Percentiles rank a stretch among this genome's conserved stretches.
Evolutionary conservation across 1,140 invertebrate species (phyloP).

Genomic region (Temnothorax nylanderi): DNA sequence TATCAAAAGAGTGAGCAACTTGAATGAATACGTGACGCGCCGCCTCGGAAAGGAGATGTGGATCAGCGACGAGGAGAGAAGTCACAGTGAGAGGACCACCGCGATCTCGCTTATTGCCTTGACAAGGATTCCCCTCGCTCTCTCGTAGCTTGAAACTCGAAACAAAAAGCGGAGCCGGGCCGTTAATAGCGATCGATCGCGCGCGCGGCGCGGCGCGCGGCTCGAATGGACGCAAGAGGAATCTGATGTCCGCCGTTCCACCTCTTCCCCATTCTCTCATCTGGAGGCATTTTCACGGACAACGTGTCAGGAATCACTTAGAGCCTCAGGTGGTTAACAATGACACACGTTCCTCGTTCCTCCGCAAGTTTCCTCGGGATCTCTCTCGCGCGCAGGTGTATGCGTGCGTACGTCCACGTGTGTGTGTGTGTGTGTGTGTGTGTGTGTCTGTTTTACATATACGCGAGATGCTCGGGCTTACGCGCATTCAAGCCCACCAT

Average conservation of each 20-base stretch:
- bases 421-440: too few relatives aligned
- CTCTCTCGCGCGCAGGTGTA: neutral
- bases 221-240: constrained; percentile 17
- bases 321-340: constrained; percentile 71
- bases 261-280: constrained; percentile 54
- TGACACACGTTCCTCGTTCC: constrained; percentile 69
- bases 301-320: constrained; percentile 79
- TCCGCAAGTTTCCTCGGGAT: constrained; percentile 49
- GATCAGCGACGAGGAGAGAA: constrained; percentile 18
- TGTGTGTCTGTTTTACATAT: constrained; percentile 15
- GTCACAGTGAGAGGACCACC: constrained; percentile 46
- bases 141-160: constrained; percentile 8
- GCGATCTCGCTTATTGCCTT: constrained; percentile 54
- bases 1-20: constrained; percentile 16
- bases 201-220: neutral
- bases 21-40: constrained; percentile 32
- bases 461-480: constrained; percentile 22
- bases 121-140: constrained; percentile 20
- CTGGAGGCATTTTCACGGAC: constrained; percentile 71
- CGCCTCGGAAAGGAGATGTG: constrained; percentile 15
- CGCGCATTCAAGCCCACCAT: constrained; percentile 53
- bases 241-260: neutral
- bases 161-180: constrained; percentile 58
- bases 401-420: neutral
- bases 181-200: constrained; percentile 71